A percentile compares a stretch with the other conserved stretches of the same genome.
These are phyloP conservation scores for Apodemus sylvaticus DNA, from an alignment of 2,113 vertebrate species.

Conservation along the genomic window DNA sequence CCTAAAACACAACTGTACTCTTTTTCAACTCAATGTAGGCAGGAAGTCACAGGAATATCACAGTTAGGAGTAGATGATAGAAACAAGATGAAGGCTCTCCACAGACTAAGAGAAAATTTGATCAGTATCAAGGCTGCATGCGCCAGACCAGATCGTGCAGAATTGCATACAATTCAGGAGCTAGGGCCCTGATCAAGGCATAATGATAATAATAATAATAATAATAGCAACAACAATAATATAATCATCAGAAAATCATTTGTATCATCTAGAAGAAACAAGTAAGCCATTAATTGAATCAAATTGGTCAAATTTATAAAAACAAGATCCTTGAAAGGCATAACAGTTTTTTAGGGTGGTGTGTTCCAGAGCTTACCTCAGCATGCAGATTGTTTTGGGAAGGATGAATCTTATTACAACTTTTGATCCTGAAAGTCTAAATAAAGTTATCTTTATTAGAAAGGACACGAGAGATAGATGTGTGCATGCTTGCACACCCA, in stretches of 20 bases:
- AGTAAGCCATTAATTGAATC: neutral
- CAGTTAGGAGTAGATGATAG: neutral
- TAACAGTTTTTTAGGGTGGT: neutral
- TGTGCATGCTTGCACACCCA: neutral
- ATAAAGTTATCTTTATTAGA: neutral
- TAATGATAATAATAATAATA: neutral
- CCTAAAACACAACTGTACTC: neutral
- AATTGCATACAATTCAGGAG: neutral
- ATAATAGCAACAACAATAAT: neutral
- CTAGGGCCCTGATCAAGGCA: neutral
- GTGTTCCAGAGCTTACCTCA: neutral
- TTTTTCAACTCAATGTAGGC: neutral
- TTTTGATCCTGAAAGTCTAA: neutral
- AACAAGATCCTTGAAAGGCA: neutral
- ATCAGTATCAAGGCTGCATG: neutral
- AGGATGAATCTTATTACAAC: neutral
- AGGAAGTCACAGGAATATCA: neutral
- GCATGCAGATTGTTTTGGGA: neutral
- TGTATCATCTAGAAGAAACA: slow-evolving; percentile 21
- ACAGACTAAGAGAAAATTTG: neutral
- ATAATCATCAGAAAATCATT: neutral
- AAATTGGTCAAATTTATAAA: slow-evolving; percentile 12
- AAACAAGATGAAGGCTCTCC: neutral
- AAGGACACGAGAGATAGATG: neutral
- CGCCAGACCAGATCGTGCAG: neutral